Evolutionary conservation across 2,113 vertebrate species (phyloP).

Genomic region (Plotosus lineatus): DNA sequence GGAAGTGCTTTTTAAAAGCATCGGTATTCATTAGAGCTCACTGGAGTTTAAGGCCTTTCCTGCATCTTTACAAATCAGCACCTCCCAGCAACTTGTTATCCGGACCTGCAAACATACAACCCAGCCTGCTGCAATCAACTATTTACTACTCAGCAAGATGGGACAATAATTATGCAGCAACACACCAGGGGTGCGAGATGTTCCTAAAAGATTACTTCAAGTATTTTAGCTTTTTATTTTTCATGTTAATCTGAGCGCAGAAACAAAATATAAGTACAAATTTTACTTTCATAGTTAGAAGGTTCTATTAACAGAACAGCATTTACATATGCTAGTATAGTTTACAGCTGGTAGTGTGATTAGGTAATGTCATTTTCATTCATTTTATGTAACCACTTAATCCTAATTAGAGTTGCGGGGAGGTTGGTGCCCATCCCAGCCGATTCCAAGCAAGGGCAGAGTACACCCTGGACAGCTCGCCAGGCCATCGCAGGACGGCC

Average conservation of each 20-base stretch:
- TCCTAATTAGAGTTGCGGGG: no score
- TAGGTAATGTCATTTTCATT: no score
- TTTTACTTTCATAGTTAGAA: background rate
- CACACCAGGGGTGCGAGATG: background rate
- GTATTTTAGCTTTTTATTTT: background rate
- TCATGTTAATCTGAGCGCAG: background rate
- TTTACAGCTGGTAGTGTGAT: background rate
- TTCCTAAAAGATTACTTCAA: background rate
- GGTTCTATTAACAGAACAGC: background rate
- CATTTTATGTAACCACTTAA: no score
- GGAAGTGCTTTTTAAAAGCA: constrained; percentile 54
- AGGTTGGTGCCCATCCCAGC: no score
- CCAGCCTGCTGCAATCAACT: background rate
- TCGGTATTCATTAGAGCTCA: constrained; percentile 52
- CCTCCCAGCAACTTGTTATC: constrained; percentile 41
- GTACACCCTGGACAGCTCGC: no score
- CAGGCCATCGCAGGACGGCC: no score
- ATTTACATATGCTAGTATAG: background rate
- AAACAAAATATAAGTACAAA: background rate
- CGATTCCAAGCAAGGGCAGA: no score
- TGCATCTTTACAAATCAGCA: constrained; percentile 49
- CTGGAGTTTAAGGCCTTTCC: constrained; percentile 39
- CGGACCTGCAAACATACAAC: constrained; percentile 20
- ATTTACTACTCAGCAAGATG: background rate
- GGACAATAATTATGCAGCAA: background rate